A percentile compares a stretch with the other conserved stretches of the same genome.
Conservation (phyloP, 2,888 invertebrate species). For the Hemicrepidius hirtus region DNA sequence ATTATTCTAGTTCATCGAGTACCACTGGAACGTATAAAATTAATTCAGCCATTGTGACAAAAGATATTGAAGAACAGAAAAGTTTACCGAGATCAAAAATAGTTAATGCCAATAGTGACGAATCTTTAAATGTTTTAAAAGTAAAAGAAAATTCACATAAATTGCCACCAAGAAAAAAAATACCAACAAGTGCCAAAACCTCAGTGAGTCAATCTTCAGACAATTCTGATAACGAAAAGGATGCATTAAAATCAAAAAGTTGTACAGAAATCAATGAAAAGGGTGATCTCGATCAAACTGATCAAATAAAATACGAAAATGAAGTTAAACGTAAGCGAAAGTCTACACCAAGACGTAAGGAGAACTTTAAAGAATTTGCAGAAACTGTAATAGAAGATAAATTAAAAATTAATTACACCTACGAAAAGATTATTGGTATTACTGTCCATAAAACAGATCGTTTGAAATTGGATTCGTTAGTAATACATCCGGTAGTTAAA, state of each 20-base stretch:
- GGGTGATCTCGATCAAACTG: background rate
- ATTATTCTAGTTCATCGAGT: conserved; percentile 35
- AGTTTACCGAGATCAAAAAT: background rate
- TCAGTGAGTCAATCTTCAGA: background rate
- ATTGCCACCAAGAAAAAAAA: too few relatives aligned
- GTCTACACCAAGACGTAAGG: conserved; percentile 36
- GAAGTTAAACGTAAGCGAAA: conserved; percentile 49
- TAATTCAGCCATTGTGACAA: conserved; percentile 11
- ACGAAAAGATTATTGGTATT: conserved; percentile 72
- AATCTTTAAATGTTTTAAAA: background rate
- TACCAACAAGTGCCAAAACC: too few relatives aligned
- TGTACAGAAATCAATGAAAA: background rate
- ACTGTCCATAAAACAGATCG: conserved; percentile 77
- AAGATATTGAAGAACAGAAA: background rate
- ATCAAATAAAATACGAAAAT: background rate
- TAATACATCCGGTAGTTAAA: conserved; percentile 78
- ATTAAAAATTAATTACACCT: conserved; percentile 49
- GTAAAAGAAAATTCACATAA: too few relatives aligned
- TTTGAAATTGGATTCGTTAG: conserved; percentile 75
- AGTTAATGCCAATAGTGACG: background rate
- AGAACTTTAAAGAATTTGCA: conserved; percentile 29
- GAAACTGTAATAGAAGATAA: conserved; percentile 17
- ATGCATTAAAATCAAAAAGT: background rate
- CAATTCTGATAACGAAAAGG: background rate
- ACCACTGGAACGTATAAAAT: conserved; percentile 51